phyloP scores from a whole-genome alignment of 2,888 invertebrate genomes.

The Ochropleura plecta region DNA sequence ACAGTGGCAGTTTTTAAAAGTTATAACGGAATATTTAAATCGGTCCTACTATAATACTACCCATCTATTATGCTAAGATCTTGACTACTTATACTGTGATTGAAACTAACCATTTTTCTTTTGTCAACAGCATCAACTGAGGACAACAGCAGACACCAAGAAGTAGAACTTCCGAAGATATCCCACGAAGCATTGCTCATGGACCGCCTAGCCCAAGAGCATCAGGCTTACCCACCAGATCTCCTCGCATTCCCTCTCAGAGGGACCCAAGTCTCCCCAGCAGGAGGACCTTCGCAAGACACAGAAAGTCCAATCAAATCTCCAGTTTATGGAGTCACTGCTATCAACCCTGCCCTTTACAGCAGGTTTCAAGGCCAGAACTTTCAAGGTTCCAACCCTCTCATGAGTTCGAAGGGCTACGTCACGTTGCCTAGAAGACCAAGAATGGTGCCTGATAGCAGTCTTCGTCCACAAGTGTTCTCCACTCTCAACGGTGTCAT shows the following conservation, averaged over 20 bases:
- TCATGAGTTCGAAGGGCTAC: constrained; percentile 93
- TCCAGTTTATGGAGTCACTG: constrained; percentile 80
- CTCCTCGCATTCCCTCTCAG: constrained; percentile 94
- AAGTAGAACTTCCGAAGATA: constrained; percentile 90
- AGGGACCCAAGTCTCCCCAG: constrained; percentile 90
- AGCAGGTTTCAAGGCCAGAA: constrained; percentile 92
- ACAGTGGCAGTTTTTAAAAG: background rate
- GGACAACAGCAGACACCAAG: constrained; percentile 91
- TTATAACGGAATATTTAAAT: background rate
- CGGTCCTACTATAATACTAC: no score
- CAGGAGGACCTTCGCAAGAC: constrained; percentile 72
- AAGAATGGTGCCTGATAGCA: constrained; percentile 91
- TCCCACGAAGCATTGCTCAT: constrained; percentile 87
- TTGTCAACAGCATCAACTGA: constrained; percentile 89
- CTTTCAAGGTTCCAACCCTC: constrained; percentile 89
- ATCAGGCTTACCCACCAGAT: constrained; percentile 94
- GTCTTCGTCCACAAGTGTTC: constrained; percentile 85
- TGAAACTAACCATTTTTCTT: constrained; percentile 29
- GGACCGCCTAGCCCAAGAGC: constrained; percentile 85
- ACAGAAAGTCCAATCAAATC: constrained; percentile 83
- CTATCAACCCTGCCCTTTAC: constrained; percentile 78
- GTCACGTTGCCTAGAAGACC: constrained; percentile 96
- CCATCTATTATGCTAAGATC: no score
- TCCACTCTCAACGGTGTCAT: constrained; percentile 87
- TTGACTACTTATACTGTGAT: background rate